These are phyloP conservation scores for Neogale vison DNA, from an alignment of 2,113 vertebrate species.

Conservation along the genomic window DNA sequence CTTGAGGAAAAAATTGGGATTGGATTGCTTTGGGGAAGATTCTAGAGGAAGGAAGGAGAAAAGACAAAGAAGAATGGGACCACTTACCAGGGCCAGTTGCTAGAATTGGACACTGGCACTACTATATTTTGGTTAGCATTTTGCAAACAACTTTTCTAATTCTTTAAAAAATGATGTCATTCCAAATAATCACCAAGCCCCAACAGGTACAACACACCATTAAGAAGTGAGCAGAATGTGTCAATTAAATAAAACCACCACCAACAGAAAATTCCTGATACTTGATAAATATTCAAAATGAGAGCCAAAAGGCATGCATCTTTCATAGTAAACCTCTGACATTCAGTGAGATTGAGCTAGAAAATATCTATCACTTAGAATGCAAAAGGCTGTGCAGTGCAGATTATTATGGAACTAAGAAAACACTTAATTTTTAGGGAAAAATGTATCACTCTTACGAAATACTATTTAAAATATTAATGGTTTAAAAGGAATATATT, in stretches of 20 bases:
- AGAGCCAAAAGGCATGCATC: background rate
- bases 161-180: constrained; percentile 17
- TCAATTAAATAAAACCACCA: constrained; percentile 6
- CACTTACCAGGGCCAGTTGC: background rate
- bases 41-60: background rate
- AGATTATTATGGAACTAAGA: constrained; percentile 43
- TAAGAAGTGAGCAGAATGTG: background rate
- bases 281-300: background rate
- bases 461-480: constrained; percentile 66
- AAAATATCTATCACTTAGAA: constrained; percentile 43
- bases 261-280: background rate
- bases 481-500: constrained; percentile 65
- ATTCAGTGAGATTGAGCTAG: background rate
- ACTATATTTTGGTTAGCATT: constrained; percentile 31
- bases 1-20: background rate
- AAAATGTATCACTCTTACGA: constrained; percentile 46
- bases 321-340: background rate
- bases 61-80: background rate
- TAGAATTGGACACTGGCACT: background rate
- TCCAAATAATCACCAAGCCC: background rate
- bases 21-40: background rate
- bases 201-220: background rate
- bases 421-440: constrained; percentile 43
- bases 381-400: background rate
- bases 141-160: constrained; percentile 26